Conservation (phyloP, 2,888 invertebrate genomes). For the Trilocha varians region DNA sequence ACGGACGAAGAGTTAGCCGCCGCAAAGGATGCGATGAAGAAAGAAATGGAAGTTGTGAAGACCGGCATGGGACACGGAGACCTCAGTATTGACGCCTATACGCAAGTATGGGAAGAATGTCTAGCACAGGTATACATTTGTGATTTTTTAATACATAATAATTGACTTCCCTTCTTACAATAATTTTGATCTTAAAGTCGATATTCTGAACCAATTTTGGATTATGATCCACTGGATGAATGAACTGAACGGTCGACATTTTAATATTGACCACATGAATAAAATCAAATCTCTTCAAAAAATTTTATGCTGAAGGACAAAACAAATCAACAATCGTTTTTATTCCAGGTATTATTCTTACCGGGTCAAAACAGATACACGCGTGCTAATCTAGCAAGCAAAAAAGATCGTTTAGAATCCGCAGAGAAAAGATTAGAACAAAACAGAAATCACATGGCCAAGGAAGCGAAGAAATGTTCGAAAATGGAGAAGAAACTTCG, state of each 20-base stretch:
- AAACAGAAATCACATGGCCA: conserved; percentile 96
- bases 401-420: conserved; percentile 96
- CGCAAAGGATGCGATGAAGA: conserved; percentile 77
- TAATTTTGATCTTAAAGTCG: no score
- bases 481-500: conserved; percentile 98
- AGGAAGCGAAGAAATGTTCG: conserved; percentile 95
- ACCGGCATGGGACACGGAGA: conserved; percentile 97
- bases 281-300: no score
- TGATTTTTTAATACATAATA: no score
- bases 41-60: conserved; percentile 92
- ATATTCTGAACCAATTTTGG: no score
- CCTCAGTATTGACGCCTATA: conserved; percentile 90
- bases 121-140: conserved; percentile 80
- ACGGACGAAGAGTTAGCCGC: conserved; percentile 76
- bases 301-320: no score
- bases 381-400: conserved; percentile 93
- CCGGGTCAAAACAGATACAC: conserved; percentile 95
- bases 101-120: conserved; percentile 98
- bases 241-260: no score
- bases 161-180: no score
- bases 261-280: no score
- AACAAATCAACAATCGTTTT: conserved; percentile 3
- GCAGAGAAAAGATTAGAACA: conserved; percentile 93
- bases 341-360: conserved; percentile 82
- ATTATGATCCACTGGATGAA: no score